phyloP scores from a whole-genome alignment of 2,888 invertebrate genomes.

The Muschampia plurimacula region DNA sequence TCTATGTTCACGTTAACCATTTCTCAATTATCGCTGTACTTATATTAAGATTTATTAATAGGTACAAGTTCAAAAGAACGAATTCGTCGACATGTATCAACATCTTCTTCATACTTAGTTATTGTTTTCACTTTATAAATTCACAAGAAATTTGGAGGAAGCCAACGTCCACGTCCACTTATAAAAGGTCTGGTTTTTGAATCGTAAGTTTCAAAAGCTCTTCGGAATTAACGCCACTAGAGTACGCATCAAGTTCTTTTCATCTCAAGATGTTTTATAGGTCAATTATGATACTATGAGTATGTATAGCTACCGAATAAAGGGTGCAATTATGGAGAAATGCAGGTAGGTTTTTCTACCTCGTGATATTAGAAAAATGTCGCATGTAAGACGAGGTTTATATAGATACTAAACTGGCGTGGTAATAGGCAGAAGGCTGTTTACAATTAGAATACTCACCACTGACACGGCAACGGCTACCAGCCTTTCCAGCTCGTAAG shows the following conservation, averaged over 20 bases:
- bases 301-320: background rate
- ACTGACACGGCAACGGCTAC: slow-evolving; percentile 93
- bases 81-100: no score
- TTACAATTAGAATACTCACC: slow-evolving; percentile 77
- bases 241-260: background rate
- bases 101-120: no score
- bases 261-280: background rate
- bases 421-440: background rate
- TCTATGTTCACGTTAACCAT: no score
- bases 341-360: no score
- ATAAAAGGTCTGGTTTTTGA: background rate
- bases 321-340: no score
- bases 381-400: no score
- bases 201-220: background rate
- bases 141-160: background rate
- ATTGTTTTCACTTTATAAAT: background rate
- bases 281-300: background rate
- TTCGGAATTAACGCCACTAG: background rate
- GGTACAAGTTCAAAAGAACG: no score
- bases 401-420: background rate
- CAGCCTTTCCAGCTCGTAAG: slow-evolving; percentile 96
- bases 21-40: no score
- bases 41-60: no score
- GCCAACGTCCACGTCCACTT: background rate
- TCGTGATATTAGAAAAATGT: no score